A percentile compares a stretch with the other conserved stretches of the same genome.
phyloP scores from a whole-genome alignment of 2,113 vertebrate species.

The Podarcis raffonei region DNA sequence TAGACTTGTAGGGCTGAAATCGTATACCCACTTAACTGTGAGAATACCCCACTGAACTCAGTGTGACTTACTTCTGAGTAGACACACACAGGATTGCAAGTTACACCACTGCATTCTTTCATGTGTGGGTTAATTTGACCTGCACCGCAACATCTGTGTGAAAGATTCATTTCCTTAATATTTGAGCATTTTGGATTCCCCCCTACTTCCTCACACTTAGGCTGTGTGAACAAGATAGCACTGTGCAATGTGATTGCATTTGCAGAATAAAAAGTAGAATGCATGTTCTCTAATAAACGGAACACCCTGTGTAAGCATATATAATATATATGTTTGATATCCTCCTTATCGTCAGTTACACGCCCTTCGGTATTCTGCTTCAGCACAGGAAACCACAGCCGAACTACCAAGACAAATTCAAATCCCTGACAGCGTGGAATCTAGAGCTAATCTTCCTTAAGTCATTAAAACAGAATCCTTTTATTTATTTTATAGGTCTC shows the following conservation, averaged over 20 bases:
- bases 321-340: not conserved
- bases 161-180: not conserved
- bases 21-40: not conserved
- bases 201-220: not conserved
- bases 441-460: conserved; percentile 18
- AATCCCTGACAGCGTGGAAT: conserved; percentile 1
- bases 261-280: not conserved
- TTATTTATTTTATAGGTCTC: conserved; percentile 16
- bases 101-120: not conserved
- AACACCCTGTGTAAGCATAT: not conserved
- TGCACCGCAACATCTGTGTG: not conserved
- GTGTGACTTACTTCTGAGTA: too few species aligned
- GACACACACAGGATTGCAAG: not conserved
- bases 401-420: conserved; percentile 7
- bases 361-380: not conserved
- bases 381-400: conserved; percentile 24
- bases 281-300: not conserved
- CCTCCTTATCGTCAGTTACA: not conserved
- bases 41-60: not conserved
- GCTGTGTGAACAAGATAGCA: not conserved
- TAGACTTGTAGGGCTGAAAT: not conserved
- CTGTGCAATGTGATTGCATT: not conserved
- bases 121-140: not conserved
- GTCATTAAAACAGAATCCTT: conserved; percentile 16
- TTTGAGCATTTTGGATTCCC: not conserved